Conservation (phyloP, 92 coral and sea anemone genomes). For the Ricordea florida region DNA sequence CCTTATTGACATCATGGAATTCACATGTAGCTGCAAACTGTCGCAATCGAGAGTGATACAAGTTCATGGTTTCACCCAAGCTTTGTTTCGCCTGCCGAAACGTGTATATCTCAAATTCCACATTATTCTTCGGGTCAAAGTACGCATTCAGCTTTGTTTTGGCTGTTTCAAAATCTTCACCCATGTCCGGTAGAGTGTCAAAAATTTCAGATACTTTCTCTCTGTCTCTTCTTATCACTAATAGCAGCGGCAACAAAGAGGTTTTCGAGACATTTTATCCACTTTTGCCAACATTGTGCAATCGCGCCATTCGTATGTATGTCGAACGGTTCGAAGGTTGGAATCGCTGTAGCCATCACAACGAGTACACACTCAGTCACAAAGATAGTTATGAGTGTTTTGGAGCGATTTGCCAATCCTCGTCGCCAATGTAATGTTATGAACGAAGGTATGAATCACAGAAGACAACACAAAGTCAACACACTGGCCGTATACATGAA, state of each 20-base stretch:
- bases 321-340: too few species aligned
- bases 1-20: conserved; percentile 1
- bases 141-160: conserved; percentile 40
- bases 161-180: conserved; percentile 34
- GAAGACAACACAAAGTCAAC: too few species aligned
- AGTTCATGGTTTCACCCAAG: conserved; percentile 14
- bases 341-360: too few species aligned
- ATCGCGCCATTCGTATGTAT: too few species aligned
- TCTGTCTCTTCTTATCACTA: conserved; percentile 45
- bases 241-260: conserved; percentile 56
- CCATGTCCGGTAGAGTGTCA: not conserved
- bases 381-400: too few species aligned
- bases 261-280: conserved; percentile 47
- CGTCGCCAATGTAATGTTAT: too few species aligned
- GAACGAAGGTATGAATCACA: too few species aligned
- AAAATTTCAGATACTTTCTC: not conserved
- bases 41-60: conserved; percentile 1
- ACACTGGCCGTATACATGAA: too few species aligned
- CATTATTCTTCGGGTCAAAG: conserved; percentile 39
- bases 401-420: too few species aligned
- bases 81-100: conserved; percentile 32
- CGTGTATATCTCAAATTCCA: conserved; percentile 31
- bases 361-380: too few species aligned
- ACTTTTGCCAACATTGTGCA: too few species aligned
- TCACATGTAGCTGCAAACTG: conserved; percentile 17